Evolutionary conservation across 2,888 invertebrate species (phyloP).

Genomic region (Neuroscelio doddi): DNA sequence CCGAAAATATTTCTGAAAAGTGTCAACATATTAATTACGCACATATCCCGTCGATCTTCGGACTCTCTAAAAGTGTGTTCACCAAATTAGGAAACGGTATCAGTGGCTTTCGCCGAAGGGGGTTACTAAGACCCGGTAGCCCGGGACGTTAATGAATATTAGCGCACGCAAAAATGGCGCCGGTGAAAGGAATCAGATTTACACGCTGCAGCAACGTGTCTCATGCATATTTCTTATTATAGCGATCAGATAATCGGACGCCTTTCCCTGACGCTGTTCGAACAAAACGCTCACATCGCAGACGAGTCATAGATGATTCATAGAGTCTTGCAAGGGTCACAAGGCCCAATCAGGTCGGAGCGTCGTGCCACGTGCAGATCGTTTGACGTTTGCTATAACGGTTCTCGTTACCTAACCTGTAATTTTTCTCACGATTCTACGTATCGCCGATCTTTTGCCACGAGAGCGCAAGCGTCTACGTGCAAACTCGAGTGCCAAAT

Average conservation of each 20-base stretch:
- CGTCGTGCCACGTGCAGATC: constrained; percentile 46
- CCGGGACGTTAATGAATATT: constrained; percentile 17
- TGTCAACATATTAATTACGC: no score
- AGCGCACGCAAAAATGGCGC: constrained; percentile 25
- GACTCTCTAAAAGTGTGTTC: no score
- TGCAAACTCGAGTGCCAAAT: constrained; percentile 19
- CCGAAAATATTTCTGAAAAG: no score
- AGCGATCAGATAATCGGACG: constrained; percentile 27
- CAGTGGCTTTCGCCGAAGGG: no score
- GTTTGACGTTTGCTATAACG: constrained; percentile 51
- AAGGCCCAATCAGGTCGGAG: constrained; percentile 47
- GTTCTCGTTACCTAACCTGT: constrained; percentile 40
- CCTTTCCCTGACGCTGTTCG: constrained; percentile 13
- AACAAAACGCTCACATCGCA: constrained; percentile 14
- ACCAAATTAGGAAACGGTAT: no score
- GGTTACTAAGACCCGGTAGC: constrained; percentile 10
- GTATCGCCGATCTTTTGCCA: constrained; percentile 19
- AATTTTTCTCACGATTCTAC: constrained; percentile 41
- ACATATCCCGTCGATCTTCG: no score
- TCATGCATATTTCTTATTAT: constrained; percentile 28
- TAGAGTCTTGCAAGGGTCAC: constrained; percentile 49
- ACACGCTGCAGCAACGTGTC: constrained; percentile 6
- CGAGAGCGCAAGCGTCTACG: constrained; percentile 14
- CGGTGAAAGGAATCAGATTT: constrained; percentile 40
- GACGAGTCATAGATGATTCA: constrained; percentile 49